Percentiles rank a stretch among this genome's conserved stretches.
These are phyloP conservation scores for Drosophila quinaria DNA, from an alignment of 2,888 invertebrate species.

Conservation along the genomic window DNA sequence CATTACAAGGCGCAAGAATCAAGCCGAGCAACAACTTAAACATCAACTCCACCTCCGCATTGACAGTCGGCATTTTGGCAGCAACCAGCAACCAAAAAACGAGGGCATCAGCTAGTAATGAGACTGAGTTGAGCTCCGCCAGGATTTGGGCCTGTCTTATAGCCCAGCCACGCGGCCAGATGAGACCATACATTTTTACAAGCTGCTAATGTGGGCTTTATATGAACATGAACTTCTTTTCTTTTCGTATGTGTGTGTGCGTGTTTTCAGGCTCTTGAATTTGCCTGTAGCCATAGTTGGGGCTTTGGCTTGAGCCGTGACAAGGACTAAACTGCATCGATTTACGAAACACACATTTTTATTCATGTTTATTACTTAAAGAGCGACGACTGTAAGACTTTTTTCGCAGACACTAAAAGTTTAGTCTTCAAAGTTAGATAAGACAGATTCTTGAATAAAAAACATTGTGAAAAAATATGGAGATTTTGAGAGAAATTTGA, in stretches of 20 bases:
- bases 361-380: constrained; percentile 24
- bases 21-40: constrained; percentile 27
- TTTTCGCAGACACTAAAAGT: constrained; percentile 2
- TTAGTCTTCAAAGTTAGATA: constrained; percentile 9
- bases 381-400: constrained; percentile 4
- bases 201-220: constrained; percentile 70
- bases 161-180: constrained; percentile 29
- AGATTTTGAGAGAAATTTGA: too few relatives aligned
- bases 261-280: constrained; percentile 15
- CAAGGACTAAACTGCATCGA: constrained; percentile 20
- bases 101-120: constrained; percentile 61
- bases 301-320: constrained; percentile 18
- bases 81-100: constrained; percentile 15
- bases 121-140: constrained; percentile 21
- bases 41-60: constrained; percentile 25
- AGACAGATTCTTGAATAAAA: not conserved
- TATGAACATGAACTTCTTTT: constrained; percentile 28
- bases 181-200: constrained; percentile 70
- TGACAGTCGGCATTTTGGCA: constrained; percentile 63
- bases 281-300: constrained; percentile 33
- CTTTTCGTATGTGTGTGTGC: constrained; percentile 7
- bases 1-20: constrained; percentile 50
- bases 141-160: constrained; percentile 48
- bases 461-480: too few relatives aligned
- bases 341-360: constrained; percentile 20